Base-by-base conservation (phyloP, 2,888 invertebrate genomes). In the Anorthoa munda region DNA sequence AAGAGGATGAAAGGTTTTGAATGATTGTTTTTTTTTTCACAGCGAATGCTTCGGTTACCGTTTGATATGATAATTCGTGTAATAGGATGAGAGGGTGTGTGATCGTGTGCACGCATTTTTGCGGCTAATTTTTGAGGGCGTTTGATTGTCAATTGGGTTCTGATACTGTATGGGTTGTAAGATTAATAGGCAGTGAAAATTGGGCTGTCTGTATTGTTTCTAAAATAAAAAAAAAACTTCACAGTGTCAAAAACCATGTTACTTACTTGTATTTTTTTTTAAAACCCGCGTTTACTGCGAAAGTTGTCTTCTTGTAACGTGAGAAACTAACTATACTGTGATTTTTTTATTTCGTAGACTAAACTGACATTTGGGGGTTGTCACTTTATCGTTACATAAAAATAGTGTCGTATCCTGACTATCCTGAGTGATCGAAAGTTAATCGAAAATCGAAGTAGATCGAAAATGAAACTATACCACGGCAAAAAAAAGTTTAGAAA, bases 31-130 rank as follows among this genome's bases (percentile, higher is more conserved):
- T 90, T 92, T 93, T 94, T 94, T 94, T 93, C 88, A 89, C 87
- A 86, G 90, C 90, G 88, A 90, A 92, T 91, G 92, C 92, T 89
- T 92, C 91, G 92, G 90, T 88, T 92, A 87, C 89, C 93, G 95
- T 95, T 95, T 95, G 95, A 94, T 95, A 95, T 95, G 95, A 94
- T 95, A 95, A 95, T 95, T 94, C 89, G 79, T 89, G 89, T 95
- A 94, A 94, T 93, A 93, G 94, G 93, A 94, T 93, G 92, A 91
- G 90, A 86, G 87, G 85, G 81, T 79, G 77, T 75, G 87, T 86
- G 90, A 88, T 87, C 94, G 94, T 95, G 95, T 90, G 92, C 86
- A 89, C 90, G 95, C 95, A 95, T 94, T 92, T 91, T 88, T 87
- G 90, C 87, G 88, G 88, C 87, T 89, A 87, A 91, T 92, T 93